phyloP scores from a whole-genome alignment of 2,113 vertebrate genomes.

The Cettia cetti region DNA sequence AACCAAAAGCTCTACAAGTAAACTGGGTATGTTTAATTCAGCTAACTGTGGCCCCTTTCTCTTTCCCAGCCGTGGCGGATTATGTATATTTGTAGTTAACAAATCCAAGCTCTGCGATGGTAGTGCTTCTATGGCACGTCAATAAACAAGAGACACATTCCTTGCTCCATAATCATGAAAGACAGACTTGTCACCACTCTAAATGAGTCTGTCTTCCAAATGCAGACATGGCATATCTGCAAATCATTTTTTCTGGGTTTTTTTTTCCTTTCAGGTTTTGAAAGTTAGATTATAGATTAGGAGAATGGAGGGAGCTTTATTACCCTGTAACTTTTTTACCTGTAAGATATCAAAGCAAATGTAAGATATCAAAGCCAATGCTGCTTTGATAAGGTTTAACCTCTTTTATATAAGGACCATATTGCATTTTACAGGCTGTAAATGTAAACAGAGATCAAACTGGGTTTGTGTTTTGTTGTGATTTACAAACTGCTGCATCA shows the following conservation, averaged over 20 bases:
- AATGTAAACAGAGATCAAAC: background rate
- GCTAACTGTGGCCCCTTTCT: background rate
- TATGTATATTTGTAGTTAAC: background rate
- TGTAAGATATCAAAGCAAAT: background rate
- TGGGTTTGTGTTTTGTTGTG: background rate
- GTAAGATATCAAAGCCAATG: background rate
- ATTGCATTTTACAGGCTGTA: background rate
- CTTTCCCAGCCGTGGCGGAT: background rate
- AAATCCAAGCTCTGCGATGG: background rate
- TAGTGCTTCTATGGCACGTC: background rate
- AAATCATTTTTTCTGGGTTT: background rate
- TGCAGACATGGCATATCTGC: background rate
- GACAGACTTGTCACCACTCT: background rate
- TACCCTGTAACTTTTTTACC: background rate
- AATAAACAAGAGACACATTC: background rate
- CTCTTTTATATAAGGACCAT: background rate
- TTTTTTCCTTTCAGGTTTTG: background rate
- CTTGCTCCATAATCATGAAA: background rate
- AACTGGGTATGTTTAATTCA: background rate
- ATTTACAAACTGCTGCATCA: background rate
- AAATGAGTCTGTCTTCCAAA: background rate
- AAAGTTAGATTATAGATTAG: background rate
- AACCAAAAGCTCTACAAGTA: background rate
- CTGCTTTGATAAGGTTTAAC: background rate
- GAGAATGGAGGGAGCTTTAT: background rate